A percentile compares a stretch with the other conserved stretches of the same genome.
phyloP scores from a whole-genome alignment of 2,113 vertebrate genomes.

The Cyanocitta stelleri region DNA sequence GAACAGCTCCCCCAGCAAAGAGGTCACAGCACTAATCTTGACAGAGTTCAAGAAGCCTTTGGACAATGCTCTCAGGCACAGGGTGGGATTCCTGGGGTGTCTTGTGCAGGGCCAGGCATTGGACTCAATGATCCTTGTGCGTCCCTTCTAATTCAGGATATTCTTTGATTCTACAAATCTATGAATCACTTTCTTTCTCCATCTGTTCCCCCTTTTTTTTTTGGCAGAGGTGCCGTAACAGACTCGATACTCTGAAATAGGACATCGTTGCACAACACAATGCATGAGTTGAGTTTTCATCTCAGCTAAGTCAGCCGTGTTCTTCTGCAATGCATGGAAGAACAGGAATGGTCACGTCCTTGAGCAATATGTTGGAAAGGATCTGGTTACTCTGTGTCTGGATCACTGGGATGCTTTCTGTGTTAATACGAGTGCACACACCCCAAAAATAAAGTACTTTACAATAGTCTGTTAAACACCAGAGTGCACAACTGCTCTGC shows the following conservation, averaged over 20 bases:
- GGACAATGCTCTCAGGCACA: neutral
- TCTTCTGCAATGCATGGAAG: neutral
- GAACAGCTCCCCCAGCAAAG: neutral
- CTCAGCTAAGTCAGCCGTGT: neutral
- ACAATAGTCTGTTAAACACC: neutral
- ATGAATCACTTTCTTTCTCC: neutral
- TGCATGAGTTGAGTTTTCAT: neutral
- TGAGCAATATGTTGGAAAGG: neutral
- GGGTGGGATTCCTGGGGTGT: neutral
- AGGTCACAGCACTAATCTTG: neutral
- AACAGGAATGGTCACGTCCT: neutral
- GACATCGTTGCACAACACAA: fast-evolving
- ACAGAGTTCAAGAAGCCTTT: neutral
- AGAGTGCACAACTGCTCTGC: neutral
- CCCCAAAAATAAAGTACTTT: neutral
- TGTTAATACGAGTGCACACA: neutral
- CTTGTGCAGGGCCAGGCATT: neutral
- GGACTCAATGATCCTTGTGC: neutral
- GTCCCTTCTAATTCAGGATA: neutral
- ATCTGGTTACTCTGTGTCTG: neutral
- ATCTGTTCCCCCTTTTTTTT: neutral
- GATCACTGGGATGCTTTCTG: neutral
- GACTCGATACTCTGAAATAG: neutral
- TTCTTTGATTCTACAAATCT: neutral
- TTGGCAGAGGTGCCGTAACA: neutral